These are phyloP conservation scores for Drosophila simulans DNA, from an alignment of 1,140 invertebrate genomes.

Conservation along the genomic window DNA sequence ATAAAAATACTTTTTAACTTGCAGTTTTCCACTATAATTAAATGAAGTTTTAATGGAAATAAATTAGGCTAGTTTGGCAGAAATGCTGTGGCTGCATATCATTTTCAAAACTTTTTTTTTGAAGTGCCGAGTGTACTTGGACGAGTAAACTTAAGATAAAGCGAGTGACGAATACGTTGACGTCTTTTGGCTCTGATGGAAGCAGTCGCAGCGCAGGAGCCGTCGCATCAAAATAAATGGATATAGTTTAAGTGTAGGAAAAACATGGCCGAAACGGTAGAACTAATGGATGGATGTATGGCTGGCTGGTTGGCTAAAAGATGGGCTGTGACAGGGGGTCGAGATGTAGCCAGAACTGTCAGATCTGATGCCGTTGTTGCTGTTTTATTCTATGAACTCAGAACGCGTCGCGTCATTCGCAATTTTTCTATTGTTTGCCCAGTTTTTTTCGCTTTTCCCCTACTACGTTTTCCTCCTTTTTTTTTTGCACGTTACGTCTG, in stretches of 20 bases:
- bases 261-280: conserved; percentile 64
- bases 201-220: conserved; percentile 29
- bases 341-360: conserved; percentile 33
- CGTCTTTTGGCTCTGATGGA: conserved; percentile 30
- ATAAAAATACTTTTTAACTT: too few relatives aligned
- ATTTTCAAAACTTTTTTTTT: conserved; percentile 2
- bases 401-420: conserved; percentile 58
- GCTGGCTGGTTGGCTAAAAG: conserved; percentile 54
- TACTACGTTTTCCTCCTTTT: conserved; percentile 28
- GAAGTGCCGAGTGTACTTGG: neutral
- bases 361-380: conserved; percentile 41
- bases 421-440: conserved; percentile 61
- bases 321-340: conserved; percentile 31
- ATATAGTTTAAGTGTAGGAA: conserved; percentile 57
- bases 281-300: conserved; percentile 69
- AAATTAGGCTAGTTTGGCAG: too few relatives aligned
- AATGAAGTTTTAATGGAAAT: too few relatives aligned
- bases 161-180: conserved; percentile 32
- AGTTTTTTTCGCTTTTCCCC: conserved; percentile 23
- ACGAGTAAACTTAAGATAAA: conserved; percentile 2
- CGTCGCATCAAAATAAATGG: conserved; percentile 60
- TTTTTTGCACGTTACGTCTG: conserved; percentile 64
- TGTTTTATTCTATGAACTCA: conserved; percentile 51
- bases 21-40: too few relatives aligned
- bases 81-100: neutral